Evolutionary conservation across 2,888 invertebrate species (phyloP).

Genomic region (Lomographa bimaculata): DNA sequence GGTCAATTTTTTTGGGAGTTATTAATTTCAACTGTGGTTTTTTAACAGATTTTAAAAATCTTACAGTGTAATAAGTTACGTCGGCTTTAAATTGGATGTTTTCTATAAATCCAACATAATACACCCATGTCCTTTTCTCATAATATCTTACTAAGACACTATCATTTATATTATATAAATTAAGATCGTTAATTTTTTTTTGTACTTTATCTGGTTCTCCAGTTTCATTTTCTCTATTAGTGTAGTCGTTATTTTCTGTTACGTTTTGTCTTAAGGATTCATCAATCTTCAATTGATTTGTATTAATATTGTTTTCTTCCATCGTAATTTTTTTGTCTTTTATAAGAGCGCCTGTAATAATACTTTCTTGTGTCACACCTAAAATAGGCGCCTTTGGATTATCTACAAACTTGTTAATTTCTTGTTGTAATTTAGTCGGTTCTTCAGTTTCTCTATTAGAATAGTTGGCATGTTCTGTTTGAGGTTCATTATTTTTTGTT

Average conservation of each 20-base stretch:
- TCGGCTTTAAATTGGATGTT: conserved; percentile 14
- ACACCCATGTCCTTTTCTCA: conserved; percentile 20
- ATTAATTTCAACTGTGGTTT: conserved; percentile 12
- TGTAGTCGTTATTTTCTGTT: conserved; percentile 4
- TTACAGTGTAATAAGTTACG: conserved; percentile 16
- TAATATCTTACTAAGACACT: conserved; percentile 21
- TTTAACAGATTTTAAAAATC: conserved; percentile 20
- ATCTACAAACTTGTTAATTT: no score
- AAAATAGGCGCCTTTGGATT: neutral
- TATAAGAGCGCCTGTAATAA: neutral
- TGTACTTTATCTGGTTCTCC: conserved; percentile 12
- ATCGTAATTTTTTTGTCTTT: neutral
- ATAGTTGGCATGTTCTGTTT: no score
- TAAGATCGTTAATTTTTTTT: conserved; percentile 10
- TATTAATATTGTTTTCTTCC: neutral
- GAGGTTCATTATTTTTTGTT: conserved; percentile 3
- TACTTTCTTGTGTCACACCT: neutral
- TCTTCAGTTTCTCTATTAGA: no score
- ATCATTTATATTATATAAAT: conserved; percentile 9
- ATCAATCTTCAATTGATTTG: conserved; percentile 2
- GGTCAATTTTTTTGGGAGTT: conserved; percentile 8
- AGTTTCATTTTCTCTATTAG: conserved; percentile 12
- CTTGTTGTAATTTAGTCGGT: no score
- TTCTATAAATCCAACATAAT: conserved; percentile 23
- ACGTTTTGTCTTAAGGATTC: conserved; percentile 2